A percentile compares a stretch with the other conserved stretches of the same genome.
phyloP scores from a whole-genome alignment of 2,113 vertebrate genomes.

The Xenopus borealis region DNA sequence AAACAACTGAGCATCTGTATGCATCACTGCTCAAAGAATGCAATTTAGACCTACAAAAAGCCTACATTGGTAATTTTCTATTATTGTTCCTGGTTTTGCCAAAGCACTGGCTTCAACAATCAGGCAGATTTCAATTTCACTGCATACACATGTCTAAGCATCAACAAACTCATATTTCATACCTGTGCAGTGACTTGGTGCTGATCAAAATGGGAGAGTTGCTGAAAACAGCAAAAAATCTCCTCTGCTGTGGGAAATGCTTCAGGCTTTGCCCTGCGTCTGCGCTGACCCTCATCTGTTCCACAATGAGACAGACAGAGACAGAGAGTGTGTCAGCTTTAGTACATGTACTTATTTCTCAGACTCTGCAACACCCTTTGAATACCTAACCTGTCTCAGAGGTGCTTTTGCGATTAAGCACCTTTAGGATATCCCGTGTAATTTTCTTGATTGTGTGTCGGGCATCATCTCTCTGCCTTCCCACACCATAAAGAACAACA shows the following conservation, averaged over 20 bases:
- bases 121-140: too few species aligned
- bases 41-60: too few species aligned
- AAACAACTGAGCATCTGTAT: too few species aligned
- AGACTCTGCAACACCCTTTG: neutral
- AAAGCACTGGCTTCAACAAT: too few species aligned
- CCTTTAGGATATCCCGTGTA: slow-evolving; percentile 98
- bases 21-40: too few species aligned
- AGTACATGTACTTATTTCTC: too few species aligned
- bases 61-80: too few species aligned
- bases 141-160: neutral
- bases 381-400: slow-evolving; percentile 86
- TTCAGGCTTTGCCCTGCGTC: slow-evolving; percentile 90
- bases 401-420: slow-evolving; percentile 96
- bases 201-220: slow-evolving; percentile 98
- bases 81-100: too few species aligned
- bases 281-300: slow-evolving; percentile 94
- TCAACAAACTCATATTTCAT: slow-evolving; percentile 1
- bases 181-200: slow-evolving; percentile 99
- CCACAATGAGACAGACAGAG: too few species aligned
- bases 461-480: slow-evolving; percentile 93
- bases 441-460: slow-evolving; percentile 97
- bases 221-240: slow-evolving; percentile 97
- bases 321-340: neutral
- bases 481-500: slow-evolving; percentile 95
- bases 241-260: slow-evolving; percentile 98